Evolutionary conservation across 1,140 invertebrate genomes (phyloP), one percentile per base, ranked within the genome.

Genomic region (Zaprionus ornatus): DNA sequence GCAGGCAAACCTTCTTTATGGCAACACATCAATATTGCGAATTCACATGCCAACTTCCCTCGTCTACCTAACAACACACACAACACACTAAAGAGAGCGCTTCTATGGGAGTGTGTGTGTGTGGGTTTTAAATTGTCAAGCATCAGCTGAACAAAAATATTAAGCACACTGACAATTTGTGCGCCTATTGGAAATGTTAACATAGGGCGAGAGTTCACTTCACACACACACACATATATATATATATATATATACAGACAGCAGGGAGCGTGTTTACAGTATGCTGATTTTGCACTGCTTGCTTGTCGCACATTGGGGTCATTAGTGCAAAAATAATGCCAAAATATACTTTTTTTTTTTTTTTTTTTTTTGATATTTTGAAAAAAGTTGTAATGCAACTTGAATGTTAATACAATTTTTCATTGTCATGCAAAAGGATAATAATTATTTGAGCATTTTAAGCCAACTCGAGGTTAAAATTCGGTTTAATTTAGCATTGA

Each of bases 1-100:
- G 80, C 68, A 88, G 67, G 80, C 77, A 75, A 83, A 76, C 69
- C 23, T 12, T 19, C 15, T 40, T 56, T 10, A 56, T 42, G 72
- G 40, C 55, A 57, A 32, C 21, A 62, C 42, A 60, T 32, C 29
- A 10, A 10, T 7, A 45, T 45, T 60, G 56, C 64, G 37, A 79
- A 73, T 65, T 72, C 70, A 29, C 70, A 52, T 67, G 10, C 48
- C 56, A 42, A 29, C 29, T 27, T 13, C 25, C n/a, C 25, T 1
- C 25, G 7, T n/a, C 52, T 13, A n/a, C 52, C 12, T n/a, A n/a
- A n/a, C n/a, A n/a, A n/a, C n/a, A 37, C 6, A 23, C 10, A 37
- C 29, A 25, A 25, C 25, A 61, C 4, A 32, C 17, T 0, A 54
- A 21, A 55, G 60, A 21, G 37, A 21, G 13, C 13, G 19, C 23